phyloP scores from a whole-genome alignment of 1,140 invertebrate species.

The Brachionus plicatilis region DNA sequence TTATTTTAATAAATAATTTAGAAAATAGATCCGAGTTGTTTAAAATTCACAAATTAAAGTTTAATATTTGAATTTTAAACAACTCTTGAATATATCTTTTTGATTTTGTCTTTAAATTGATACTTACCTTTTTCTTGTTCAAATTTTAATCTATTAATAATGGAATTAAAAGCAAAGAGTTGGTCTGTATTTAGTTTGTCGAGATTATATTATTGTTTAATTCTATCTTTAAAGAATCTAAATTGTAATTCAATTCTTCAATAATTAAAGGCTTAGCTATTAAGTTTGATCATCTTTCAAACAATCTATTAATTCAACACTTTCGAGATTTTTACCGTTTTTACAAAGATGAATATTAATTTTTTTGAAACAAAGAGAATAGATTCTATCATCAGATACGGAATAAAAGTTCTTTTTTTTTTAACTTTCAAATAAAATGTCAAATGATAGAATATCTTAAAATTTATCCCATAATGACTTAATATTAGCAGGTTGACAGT shows the following conservation, averaged over 20 bases:
- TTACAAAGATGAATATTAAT: background rate
- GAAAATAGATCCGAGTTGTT: too few species aligned
- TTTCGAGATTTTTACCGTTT: background rate
- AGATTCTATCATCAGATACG: background rate
- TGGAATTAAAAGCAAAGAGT: background rate
- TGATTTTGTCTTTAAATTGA: background rate
- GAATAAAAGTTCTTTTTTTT: background rate
- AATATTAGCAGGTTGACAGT: constrained; percentile 7
- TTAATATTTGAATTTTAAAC: background rate
- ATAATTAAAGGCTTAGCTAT: background rate
- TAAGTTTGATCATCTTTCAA: background rate
- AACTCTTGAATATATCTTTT: too few species aligned
- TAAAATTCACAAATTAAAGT: too few species aligned
- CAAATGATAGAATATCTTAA: background rate
- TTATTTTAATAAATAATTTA: too few species aligned
- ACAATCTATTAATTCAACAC: background rate
- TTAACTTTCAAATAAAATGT: background rate
- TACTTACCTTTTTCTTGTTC: background rate
- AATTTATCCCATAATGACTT: background rate
- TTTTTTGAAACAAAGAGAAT: background rate
- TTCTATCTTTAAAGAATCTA: background rate
- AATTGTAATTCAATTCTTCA: background rate
- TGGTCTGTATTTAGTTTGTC: background rate
- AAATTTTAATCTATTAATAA: background rate
- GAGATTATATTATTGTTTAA: background rate